Conservation (phyloP, 1,140 invertebrate genomes). For the Caenorhabditis tropicalis region DNA sequence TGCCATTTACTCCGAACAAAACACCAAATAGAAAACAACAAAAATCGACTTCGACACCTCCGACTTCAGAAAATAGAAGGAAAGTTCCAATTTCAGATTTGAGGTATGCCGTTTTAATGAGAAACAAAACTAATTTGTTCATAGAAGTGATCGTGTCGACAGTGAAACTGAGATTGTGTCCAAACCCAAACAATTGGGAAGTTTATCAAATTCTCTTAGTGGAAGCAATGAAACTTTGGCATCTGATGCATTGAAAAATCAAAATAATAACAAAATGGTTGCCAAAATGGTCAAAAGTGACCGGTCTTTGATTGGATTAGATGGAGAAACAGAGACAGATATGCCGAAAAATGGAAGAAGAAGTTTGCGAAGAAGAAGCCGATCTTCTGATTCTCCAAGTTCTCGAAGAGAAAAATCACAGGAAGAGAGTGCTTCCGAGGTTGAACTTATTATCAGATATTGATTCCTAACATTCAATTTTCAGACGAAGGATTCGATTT, state of each 20-base stretch:
- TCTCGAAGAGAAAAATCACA: neutral
- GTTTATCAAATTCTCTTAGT: neutral
- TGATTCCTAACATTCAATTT: neutral
- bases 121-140: neutral
- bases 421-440: constrained; percentile 1
- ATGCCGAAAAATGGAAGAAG: neutral
- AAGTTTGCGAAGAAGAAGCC: neutral
- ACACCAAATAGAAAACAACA: neutral
- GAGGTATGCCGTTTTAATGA: neutral
- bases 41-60: neutral
- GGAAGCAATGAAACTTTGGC: neutral
- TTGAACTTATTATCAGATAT: too few species aligned
- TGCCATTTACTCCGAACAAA: neutral
- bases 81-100: neutral
- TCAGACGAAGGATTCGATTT: constrained; percentile 11
- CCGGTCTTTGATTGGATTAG: constrained; percentile 3
- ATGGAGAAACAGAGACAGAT: constrained; percentile 3
- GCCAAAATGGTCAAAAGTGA: neutral
- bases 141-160: neutral
- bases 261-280: neutral
- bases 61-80: neutral
- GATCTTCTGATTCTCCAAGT: neutral
- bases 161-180: neutral
- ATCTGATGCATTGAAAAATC: neutral
- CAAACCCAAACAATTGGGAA: neutral